Conservation (phyloP, 2,113 vertebrate genomes). For the Oreamnos americanus region DNA sequence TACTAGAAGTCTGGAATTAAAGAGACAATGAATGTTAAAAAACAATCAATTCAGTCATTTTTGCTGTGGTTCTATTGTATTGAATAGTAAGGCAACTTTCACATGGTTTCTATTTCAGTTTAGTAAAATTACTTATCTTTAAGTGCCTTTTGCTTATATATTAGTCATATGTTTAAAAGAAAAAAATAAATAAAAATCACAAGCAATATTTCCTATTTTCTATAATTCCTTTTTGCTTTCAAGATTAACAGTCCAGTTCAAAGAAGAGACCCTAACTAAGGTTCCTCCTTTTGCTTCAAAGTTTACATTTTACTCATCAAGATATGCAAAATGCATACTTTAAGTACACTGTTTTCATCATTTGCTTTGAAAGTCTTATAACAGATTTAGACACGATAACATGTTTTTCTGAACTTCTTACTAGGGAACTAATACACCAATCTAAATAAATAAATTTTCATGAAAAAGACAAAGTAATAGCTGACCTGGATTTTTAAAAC, state of each 20-base stretch:
- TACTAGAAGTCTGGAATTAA: conserved; percentile 45
- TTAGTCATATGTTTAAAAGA: neutral
- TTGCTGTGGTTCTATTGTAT: neutral
- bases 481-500: neutral
- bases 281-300: neutral
- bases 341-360: conserved; percentile 21
- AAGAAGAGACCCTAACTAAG: neutral
- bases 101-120: neutral
- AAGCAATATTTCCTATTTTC: neutral
- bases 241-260: neutral
- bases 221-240: neutral
- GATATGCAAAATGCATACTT: neutral
- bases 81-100: neutral
- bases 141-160: conserved; percentile 1
- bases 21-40: conserved; percentile 29
- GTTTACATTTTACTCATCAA: neutral
- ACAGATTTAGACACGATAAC: neutral
- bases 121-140: conserved; percentile 13
- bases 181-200: neutral
- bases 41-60: conserved; percentile 3
- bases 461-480: neutral
- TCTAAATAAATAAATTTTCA: conserved; percentile 22
- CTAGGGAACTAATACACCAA: neutral
- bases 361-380: neutral
- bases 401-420: conserved; percentile 14